Percentiles rank a stretch among this genome's conserved stretches.
phyloP scores from a whole-genome alignment of 2,888 invertebrate species.

The Drosophila histrio region DNA sequence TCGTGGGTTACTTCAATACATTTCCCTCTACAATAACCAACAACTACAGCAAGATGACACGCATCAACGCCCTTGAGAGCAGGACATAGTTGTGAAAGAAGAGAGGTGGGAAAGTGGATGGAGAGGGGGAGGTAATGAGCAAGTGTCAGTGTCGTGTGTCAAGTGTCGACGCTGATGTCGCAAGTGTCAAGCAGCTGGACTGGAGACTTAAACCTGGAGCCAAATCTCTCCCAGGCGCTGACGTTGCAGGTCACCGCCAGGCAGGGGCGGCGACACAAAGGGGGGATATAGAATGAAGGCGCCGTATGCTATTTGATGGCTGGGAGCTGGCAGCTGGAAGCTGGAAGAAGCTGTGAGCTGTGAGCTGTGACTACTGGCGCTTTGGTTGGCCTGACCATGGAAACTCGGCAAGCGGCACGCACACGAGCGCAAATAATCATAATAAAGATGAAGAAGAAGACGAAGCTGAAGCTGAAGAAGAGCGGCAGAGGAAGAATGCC shows the following conservation, averaged over 20 bases:
- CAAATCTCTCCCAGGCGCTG: constrained; percentile 45
- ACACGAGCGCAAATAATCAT: constrained; percentile 79
- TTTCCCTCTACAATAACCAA: neutral
- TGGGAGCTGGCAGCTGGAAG: neutral
- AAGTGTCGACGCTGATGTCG: constrained; percentile 72
- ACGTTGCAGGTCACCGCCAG: constrained; percentile 69
- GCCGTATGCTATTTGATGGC: constrained; percentile 13
- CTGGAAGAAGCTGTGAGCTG: constrained; percentile 37
- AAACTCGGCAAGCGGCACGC: constrained; percentile 66
- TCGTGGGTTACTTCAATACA: neutral
- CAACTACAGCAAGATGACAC: constrained; percentile 28
- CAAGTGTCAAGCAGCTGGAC: constrained; percentile 69
- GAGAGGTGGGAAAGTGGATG: neutral
- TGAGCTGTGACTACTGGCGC: neutral
- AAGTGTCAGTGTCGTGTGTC: constrained; percentile 54
- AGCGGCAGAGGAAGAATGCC: neutral
- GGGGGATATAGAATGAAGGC: neutral
- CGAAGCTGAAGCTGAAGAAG: neutral
- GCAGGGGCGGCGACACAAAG: neutral
- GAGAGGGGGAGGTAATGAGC: neutral
- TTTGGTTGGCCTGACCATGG: constrained; percentile 58
- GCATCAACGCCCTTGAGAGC: constrained; percentile 56
- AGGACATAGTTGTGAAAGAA: constrained; percentile 16
- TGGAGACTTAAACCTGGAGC: constrained; percentile 47
- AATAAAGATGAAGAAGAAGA: constrained; percentile 55